Percentiles rank a stretch among this genome's conserved stretches.
Evolutionary conservation across 1,140 invertebrate species (phyloP).

Genomic region (Caerostris extrusa): DNA sequence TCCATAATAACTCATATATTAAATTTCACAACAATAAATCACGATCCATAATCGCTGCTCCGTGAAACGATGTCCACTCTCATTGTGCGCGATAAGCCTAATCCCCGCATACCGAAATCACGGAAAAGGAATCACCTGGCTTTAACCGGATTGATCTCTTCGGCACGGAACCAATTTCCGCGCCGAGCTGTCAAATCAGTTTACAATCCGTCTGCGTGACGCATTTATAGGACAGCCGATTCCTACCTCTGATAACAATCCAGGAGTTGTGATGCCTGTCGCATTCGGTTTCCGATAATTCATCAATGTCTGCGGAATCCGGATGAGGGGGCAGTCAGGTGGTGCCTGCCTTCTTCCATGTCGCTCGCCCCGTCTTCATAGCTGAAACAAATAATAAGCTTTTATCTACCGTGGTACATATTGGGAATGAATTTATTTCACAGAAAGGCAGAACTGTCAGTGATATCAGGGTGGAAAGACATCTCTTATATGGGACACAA

Average conservation of each 20-base stretch:
- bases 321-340: conserved; percentile 47
- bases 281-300: conserved; percentile 78
- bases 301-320: conserved; percentile 70
- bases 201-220: conserved; percentile 46
- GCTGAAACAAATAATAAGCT: not conserved
- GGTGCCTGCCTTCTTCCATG: conserved; percentile 41
- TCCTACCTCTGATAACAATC: conserved; percentile 77
- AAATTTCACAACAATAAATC: no score
- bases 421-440: not conserved
- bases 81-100: not conserved
- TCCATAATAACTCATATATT: no score
- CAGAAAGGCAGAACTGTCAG: not conserved
- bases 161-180: conserved; percentile 49
- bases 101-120: not conserved
- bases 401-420: not conserved
- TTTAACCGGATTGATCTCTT: conserved; percentile 10
- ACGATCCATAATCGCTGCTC: no score
- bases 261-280: conserved; percentile 77
- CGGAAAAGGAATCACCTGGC: not conserved
- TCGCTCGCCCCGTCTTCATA: conserved; percentile 68
- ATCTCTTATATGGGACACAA: not conserved
- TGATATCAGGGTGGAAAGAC: not conserved
- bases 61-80: no score
- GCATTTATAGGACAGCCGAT: conserved; percentile 17
- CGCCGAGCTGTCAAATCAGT: conserved; percentile 53